A percentile compares a stretch with the other conserved stretches of the same genome.
Conservation (phyloP, 2,888 invertebrate genomes). For the Glaucopsyche alexis region DNA sequence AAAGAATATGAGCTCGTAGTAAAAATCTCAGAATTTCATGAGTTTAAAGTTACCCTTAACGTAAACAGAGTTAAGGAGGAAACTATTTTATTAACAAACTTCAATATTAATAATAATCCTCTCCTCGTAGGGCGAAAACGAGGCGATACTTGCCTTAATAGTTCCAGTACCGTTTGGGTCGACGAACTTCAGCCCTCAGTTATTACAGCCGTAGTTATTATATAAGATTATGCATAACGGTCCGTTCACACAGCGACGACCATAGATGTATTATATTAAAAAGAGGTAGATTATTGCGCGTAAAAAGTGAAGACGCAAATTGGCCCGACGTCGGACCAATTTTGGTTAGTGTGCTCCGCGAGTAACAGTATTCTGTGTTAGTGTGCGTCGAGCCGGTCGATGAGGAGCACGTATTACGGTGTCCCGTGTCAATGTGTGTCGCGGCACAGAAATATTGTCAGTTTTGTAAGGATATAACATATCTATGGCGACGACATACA, state of each 20-base stretch:
- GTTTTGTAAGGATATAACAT: no score
- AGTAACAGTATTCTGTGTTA: no score
- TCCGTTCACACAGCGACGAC: neutral
- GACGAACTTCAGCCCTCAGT: constrained; percentile 19
- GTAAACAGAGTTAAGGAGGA: neutral
- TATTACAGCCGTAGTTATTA: constrained; percentile 3
- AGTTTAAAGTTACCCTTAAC: neutral
- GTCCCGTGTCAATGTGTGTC: no score
- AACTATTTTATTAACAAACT: constrained; percentile 6
- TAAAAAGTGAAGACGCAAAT: no score
- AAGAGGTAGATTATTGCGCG: no score
- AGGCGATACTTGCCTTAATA: constrained; percentile 16
- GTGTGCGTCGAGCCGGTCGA: no score
- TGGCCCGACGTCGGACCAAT: no score
- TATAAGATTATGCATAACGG: neutral
- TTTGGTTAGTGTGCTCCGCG: no score
- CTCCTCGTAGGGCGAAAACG: constrained; percentile 13
- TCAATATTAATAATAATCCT: constrained; percentile 20
- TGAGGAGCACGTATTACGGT: no score
- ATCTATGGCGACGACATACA: no score
- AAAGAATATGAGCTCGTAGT: neutral
- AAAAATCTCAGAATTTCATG: neutral
- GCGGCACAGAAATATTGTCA: no score
- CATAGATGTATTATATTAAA: no score
- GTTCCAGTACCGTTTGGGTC: constrained; percentile 7